Conservation (phyloP, 2,113 vertebrate species). For the Coracopsis vasa region DNA sequence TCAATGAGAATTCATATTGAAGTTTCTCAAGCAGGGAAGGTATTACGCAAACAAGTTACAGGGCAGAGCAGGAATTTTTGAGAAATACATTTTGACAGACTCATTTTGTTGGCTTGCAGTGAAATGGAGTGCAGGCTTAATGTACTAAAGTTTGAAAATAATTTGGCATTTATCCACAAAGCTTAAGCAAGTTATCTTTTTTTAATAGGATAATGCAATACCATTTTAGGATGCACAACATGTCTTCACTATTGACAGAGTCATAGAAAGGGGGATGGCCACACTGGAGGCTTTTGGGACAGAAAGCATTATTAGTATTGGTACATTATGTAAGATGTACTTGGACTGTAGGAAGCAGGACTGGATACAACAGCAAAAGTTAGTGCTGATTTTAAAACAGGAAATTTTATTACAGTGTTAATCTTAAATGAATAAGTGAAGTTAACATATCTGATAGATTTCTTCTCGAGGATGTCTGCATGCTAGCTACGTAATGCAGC, state of each 20-base stretch:
- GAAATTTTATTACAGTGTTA: background rate
- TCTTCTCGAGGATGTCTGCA: background rate
- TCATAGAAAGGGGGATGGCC: background rate
- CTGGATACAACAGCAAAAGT: background rate
- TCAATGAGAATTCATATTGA: background rate
- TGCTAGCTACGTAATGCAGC: background rate
- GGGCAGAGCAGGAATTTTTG: background rate
- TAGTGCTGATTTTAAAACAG: background rate
- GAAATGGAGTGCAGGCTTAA: background rate
- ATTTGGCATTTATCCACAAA: background rate
- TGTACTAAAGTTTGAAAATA: background rate
- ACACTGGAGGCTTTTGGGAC: background rate
- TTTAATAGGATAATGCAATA: background rate
- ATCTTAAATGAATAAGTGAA: background rate
- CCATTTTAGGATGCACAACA: background rate
- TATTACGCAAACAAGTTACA: background rate
- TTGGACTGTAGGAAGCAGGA: background rate
- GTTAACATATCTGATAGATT: background rate
- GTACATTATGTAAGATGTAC: background rate
- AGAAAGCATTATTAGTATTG: rapidly evolving
- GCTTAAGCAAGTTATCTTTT: background rate
- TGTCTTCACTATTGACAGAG: background rate
- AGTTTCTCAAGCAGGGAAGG: background rate
- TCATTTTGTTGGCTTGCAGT: background rate
- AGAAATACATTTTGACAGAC: background rate